phyloP scores from a whole-genome alignment of 2,797 vertebrate genomes.

The Uromys caudimaculatus region DNA sequence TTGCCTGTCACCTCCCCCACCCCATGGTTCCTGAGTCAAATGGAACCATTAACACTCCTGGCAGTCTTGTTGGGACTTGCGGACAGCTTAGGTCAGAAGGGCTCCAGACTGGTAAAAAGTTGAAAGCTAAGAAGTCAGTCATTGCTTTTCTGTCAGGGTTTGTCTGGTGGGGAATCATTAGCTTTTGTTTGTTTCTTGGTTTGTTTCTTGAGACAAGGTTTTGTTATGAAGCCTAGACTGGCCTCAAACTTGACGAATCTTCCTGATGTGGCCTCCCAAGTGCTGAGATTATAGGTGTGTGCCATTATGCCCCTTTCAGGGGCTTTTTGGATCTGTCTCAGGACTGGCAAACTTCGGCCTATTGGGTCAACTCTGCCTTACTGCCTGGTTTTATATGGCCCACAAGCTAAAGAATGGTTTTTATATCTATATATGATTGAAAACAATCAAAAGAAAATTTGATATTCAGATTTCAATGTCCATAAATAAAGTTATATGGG shows the following conservation, averaged over 20 bases:
- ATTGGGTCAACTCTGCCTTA: not conserved
- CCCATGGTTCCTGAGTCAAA: not conserved
- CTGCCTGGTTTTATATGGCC: not conserved
- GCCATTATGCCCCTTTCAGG: not conserved
- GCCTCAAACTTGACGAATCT: not conserved
- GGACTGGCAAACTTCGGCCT: not conserved
- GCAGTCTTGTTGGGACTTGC: not conserved
- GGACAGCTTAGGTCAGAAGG: conserved; percentile 22
- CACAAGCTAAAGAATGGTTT: not conserved
- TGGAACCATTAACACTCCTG: not conserved
- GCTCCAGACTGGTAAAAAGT: not conserved
- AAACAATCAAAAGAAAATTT: not conserved
- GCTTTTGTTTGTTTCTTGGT: not conserved
- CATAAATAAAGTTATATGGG: not conserved
- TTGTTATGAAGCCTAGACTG: not conserved
- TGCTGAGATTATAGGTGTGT: not conserved
- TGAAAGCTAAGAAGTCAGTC: not conserved
- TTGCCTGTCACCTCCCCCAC: too few species aligned
- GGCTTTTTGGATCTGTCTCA: not conserved
- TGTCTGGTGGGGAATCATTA: not conserved
- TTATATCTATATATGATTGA: conserved; percentile 11
- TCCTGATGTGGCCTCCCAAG: not conserved
- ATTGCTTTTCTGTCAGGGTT: not conserved
- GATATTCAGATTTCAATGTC: not conserved
- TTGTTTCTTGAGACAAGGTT: not conserved